phyloP scores from a whole-genome alignment of 1,140 invertebrate species.

The Atopsyche davidsoni region DNA sequence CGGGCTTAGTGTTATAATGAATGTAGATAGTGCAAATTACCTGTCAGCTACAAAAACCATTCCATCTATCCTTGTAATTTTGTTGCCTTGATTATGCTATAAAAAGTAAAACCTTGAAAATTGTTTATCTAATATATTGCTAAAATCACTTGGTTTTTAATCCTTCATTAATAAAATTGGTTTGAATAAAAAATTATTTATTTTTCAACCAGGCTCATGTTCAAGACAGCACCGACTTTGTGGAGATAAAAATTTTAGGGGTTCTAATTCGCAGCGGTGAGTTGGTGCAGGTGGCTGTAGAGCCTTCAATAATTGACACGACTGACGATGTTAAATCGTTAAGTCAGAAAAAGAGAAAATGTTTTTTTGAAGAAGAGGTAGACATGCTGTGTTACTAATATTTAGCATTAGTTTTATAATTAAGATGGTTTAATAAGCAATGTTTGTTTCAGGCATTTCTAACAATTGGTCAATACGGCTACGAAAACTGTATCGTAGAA shows the following conservation, averaged over 20 bases:
- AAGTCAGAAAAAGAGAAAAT: slow-evolving; percentile 21
- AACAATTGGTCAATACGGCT: slow-evolving; percentile 23
- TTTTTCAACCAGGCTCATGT: slow-evolving; percentile 14
- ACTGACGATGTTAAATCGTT: slow-evolving; percentile 25
- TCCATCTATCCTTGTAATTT: slow-evolving; percentile 20
- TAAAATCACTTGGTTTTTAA: not conserved
- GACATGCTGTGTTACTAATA: not conserved
- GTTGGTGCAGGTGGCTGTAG: slow-evolving; percentile 18
- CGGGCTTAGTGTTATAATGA: slow-evolving; percentile 20
- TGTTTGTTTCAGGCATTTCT: slow-evolving; percentile 14
- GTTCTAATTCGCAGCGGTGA: slow-evolving; percentile 19
- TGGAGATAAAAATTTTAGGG: slow-evolving; percentile 18
- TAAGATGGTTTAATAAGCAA: not conserved
- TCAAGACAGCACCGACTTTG: slow-evolving; percentile 18
- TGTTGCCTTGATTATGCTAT: not conserved
- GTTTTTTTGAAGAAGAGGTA: slow-evolving; percentile 24
- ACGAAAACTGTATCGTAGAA: slow-evolving; percentile 27
- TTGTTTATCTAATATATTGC: not conserved
- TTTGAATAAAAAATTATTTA: too few relatives aligned
- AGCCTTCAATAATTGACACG: slow-evolving; percentile 23
- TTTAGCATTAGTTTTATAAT: not conserved
- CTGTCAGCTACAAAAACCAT: slow-evolving; percentile 16
- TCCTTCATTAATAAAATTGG: too few relatives aligned
- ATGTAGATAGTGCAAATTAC: slow-evolving; percentile 13
- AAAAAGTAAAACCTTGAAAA: not conserved